Evolutionary conservation across 1,140 invertebrate species (phyloP).

Genomic region (Hyles vespertilio): DNA sequence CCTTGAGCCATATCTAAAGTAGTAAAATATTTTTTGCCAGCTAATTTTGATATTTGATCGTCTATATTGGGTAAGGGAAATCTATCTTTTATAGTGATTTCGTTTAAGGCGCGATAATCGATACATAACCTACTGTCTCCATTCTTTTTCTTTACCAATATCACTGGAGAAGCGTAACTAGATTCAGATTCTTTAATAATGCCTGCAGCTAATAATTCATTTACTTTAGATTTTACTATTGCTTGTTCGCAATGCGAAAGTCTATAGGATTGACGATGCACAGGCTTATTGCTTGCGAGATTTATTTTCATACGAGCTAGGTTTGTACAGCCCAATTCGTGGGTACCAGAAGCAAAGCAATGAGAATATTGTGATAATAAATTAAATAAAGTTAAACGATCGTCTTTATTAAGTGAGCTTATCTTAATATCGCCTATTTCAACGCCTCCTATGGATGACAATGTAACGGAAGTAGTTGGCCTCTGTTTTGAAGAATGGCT

Average conservation of each 20-base stretch:
- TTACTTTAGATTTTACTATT: slow-evolving; percentile 22
- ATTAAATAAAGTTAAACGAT: too few species aligned
- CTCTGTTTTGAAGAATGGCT: too few species aligned
- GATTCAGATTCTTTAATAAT: slow-evolving; percentile 30
- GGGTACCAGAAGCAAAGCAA: too few species aligned
- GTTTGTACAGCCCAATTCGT: too few species aligned
- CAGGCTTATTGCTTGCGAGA: too few species aligned
- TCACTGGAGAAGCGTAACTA: slow-evolving; percentile 23
- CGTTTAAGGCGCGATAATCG: slow-evolving; percentile 44
- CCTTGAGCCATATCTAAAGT: slow-evolving; percentile 60
- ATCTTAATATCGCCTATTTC: too few species aligned
- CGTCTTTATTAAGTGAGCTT: too few species aligned
- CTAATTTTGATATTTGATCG: slow-evolving; percentile 28
- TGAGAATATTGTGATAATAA: too few species aligned
- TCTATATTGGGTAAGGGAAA: slow-evolving; percentile 31
- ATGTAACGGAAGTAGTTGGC: too few species aligned
- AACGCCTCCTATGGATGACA: too few species aligned
- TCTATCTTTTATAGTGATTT: slow-evolving; percentile 36
- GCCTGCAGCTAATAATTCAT: slow-evolving; percentile 20
- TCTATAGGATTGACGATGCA: slow-evolving; percentile 26
- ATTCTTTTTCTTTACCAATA: slow-evolving; percentile 29
- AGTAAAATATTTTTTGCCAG: slow-evolving; percentile 29
- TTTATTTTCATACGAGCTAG: too few species aligned
- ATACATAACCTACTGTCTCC: slow-evolving; percentile 28
- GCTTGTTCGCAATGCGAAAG: slow-evolving; percentile 24